phyloP scores from a whole-genome alignment of 2,797 vertebrate genomes.

The Cottoperca gobio region DNA sequence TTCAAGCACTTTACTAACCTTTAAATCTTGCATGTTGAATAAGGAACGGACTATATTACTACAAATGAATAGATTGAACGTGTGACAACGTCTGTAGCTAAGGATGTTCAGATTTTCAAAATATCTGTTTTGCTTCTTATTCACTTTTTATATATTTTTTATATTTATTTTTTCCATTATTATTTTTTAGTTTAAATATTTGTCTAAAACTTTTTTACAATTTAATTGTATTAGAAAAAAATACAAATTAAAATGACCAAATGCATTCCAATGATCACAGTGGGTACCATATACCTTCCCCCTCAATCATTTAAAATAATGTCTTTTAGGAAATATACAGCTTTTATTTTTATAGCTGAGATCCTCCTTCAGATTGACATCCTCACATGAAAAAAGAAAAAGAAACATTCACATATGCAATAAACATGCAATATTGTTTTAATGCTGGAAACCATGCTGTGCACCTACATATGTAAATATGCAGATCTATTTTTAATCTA shows the following conservation, averaged over 20 bases:
- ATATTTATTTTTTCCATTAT: background rate
- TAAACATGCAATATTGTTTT: constrained; percentile 79
- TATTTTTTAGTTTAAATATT: constrained; percentile 23
- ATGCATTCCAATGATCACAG: no score
- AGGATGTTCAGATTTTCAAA: constrained; percentile 21
- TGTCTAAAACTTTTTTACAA: no score
- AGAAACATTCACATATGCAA: constrained; percentile 79
- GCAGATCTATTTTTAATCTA: constrained; percentile 76
- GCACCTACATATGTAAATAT: constrained; percentile 79
- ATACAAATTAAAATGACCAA: no score
- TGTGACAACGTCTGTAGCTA: constrained; percentile 15
- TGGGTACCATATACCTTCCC: background rate
- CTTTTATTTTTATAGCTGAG: constrained; percentile 21
- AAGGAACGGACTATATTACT: constrained; percentile 28
- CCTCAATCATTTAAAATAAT: background rate
- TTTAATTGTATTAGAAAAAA: no score
- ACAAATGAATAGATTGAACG: no score
- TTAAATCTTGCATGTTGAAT: constrained; percentile 50
- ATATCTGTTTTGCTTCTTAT: constrained; percentile 41
- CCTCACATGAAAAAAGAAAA: constrained; percentile 34
- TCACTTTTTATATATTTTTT: background rate
- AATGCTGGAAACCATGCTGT: constrained; percentile 76
- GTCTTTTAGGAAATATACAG: background rate
- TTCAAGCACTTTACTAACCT: constrained; percentile 75
- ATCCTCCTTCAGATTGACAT: constrained; percentile 22